Percentiles rank a stretch among this genome's conserved stretches.
These are phyloP conservation scores for Xestia ashworthii DNA, from an alignment of 2,888 invertebrate genomes.

Conservation along the genomic window DNA sequence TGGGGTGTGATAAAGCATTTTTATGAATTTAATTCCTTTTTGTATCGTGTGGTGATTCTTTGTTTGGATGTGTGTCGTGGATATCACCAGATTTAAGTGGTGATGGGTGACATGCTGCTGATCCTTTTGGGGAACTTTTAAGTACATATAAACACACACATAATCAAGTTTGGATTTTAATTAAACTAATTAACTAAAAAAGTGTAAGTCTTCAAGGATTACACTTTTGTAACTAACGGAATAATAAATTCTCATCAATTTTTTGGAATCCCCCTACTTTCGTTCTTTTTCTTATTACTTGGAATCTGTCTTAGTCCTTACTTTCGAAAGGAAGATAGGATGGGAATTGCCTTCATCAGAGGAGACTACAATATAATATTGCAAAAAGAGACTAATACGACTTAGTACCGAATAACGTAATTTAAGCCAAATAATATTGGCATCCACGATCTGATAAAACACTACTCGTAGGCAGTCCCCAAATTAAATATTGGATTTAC, in stretches of 20 bases:
- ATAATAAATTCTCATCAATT: not conserved
- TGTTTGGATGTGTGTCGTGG: conserved; percentile 43
- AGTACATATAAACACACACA: not conserved
- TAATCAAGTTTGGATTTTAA: not conserved
- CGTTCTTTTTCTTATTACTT: not conserved
- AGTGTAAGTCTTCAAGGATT: not conserved
- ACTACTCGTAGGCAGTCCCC: not conserved
- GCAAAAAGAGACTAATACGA: not conserved
- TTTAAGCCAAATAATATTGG: conserved; percentile 80
- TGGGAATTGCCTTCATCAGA: too few relatives aligned
- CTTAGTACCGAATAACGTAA: conserved; percentile 75
- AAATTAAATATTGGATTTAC: not conserved
- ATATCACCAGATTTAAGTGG: conserved; percentile 6
- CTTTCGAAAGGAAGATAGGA: not conserved
- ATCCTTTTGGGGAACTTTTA: too few relatives aligned
- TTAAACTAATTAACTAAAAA: not conserved
- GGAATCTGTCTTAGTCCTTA: not conserved
- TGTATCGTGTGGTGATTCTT: conserved; percentile 63
- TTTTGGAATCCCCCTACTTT: not conserved
- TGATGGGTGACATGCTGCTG: conserved; percentile 1
- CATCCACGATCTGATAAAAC: conserved; percentile 74
- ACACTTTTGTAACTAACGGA: not conserved
- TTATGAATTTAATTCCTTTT: conserved; percentile 73
- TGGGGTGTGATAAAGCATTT: conserved; percentile 81
- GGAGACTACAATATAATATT: not conserved